Conservation (phyloP, 1,140 invertebrate species). For the Eriocheir sinensis region DNA sequence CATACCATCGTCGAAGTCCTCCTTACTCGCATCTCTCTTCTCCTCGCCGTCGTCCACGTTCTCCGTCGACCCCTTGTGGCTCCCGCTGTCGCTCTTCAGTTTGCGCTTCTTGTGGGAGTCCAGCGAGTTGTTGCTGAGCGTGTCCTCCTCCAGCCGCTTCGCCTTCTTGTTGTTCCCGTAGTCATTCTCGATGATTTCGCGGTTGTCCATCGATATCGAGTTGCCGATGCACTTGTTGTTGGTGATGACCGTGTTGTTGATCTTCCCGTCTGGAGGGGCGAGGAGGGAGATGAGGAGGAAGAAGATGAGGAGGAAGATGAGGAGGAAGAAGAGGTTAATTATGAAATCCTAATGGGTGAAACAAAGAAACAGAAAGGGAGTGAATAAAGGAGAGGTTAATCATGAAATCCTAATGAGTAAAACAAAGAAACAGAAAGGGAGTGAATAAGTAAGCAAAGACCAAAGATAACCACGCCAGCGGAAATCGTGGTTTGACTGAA, state of each 20-base stretch:
- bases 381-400: too few species aligned
- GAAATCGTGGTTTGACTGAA: too few species aligned
- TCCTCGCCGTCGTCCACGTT: constrained; percentile 88
- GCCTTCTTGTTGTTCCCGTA: constrained; percentile 78
- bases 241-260: constrained; percentile 76
- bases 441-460: too few species aligned
- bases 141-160: constrained; percentile 83
- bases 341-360: not conserved
- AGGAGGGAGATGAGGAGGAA: not conserved
- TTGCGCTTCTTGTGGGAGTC: constrained; percentile 94
- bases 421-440: not conserved
- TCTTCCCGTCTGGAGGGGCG: constrained; percentile 76
- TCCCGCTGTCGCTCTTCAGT: constrained; percentile 89
- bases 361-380: not conserved
- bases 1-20: constrained; percentile 87
- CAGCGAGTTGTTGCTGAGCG: constrained; percentile 94
- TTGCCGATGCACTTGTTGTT: constrained; percentile 79
- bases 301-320: not conserved
- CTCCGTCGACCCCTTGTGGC: constrained; percentile 87
- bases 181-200: constrained; percentile 78
- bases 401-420: too few species aligned
- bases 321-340: not conserved
- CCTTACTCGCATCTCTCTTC: constrained; percentile 94
- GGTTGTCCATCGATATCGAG: constrained; percentile 79
- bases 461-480: too few species aligned